phyloP scores from a whole-genome alignment of 2,797 vertebrate species.

The Xerus rutilus region DNA sequence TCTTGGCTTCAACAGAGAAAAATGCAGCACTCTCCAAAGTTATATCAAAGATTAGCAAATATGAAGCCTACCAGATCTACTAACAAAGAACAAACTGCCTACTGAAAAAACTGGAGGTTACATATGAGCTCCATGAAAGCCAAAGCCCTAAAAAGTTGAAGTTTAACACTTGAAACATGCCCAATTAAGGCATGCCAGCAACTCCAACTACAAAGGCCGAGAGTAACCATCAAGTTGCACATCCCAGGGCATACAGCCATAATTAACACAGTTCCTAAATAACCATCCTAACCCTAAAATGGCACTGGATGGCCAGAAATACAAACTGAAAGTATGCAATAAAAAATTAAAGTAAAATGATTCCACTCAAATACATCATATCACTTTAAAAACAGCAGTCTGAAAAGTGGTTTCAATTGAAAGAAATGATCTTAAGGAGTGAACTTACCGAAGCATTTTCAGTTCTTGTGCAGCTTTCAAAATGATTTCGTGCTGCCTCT shows the following conservation, averaged over 20 bases:
- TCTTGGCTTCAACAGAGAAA: constrained; percentile 65
- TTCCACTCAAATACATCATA: constrained; percentile 72
- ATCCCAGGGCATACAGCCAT: constrained; percentile 33
- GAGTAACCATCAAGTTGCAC: constrained; percentile 45
- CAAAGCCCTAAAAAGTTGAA: constrained; percentile 37
- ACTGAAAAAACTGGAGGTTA: constrained; percentile 19
- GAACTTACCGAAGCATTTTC: constrained; percentile 97
- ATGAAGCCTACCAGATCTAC: constrained; percentile 56
- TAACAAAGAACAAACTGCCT: constrained; percentile 35
- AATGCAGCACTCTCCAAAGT: constrained; percentile 55
- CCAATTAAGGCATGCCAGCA: constrained; percentile 38
- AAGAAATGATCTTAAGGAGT: constrained; percentile 80
- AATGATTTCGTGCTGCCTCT: constrained; percentile 99
- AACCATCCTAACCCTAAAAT: constrained; percentile 9
- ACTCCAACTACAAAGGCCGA: constrained; percentile 51
- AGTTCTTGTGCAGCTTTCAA: constrained; percentile 99
- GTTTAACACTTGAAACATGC: constrained; percentile 52
- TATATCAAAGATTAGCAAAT: constrained; percentile 54
- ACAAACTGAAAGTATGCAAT: constrained; percentile 60
- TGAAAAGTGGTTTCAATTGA: constrained; percentile 66
- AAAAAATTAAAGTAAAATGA: constrained; percentile 67
- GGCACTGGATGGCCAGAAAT: constrained; percentile 61
- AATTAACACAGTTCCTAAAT: constrained; percentile 63
- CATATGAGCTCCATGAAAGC: constrained; percentile 22
- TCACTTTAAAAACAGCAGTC: constrained; percentile 72